Evolutionary conservation across 2,113 vertebrate genomes (phyloP).

Genomic region (Vireo altiloquus): DNA sequence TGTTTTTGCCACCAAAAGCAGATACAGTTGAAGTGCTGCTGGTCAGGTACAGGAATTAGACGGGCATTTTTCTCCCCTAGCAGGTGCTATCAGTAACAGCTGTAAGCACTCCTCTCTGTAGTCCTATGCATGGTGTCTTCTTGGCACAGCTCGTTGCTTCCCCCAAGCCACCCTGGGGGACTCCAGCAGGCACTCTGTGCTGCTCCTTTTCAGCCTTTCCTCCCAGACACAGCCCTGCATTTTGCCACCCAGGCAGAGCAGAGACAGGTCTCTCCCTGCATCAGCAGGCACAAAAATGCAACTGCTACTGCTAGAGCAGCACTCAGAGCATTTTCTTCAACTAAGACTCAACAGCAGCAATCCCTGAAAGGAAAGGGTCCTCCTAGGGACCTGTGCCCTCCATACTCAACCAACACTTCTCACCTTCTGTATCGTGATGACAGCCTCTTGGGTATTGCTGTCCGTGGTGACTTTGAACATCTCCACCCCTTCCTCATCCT

Average conservation of each 20-base stretch:
- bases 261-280: background rate
- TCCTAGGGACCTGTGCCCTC: background rate
- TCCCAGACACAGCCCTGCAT: background rate
- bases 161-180: background rate
- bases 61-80: background rate
- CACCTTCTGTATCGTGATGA: slow-evolving; percentile 89
- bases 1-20: slow-evolving; percentile 28
- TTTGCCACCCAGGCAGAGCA: background rate
- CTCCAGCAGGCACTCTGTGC: background rate
- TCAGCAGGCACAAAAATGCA: background rate
- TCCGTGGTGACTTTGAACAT: slow-evolving; percentile 90
- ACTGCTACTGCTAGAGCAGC: background rate
- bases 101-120: background rate
- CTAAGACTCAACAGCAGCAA: background rate
- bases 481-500: slow-evolving; percentile 83
- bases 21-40: background rate
- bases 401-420: background rate
- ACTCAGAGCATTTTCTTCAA: background rate
- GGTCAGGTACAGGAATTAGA: background rate
- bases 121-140: background rate
- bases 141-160: background rate
- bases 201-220: background rate
- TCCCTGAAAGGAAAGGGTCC: background rate
- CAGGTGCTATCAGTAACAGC: background rate
- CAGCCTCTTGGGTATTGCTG: slow-evolving; percentile 88